Evolutionary conservation across 2,797 vertebrate species (phyloP).

Genomic region (Myotis daubentonii): DNA sequence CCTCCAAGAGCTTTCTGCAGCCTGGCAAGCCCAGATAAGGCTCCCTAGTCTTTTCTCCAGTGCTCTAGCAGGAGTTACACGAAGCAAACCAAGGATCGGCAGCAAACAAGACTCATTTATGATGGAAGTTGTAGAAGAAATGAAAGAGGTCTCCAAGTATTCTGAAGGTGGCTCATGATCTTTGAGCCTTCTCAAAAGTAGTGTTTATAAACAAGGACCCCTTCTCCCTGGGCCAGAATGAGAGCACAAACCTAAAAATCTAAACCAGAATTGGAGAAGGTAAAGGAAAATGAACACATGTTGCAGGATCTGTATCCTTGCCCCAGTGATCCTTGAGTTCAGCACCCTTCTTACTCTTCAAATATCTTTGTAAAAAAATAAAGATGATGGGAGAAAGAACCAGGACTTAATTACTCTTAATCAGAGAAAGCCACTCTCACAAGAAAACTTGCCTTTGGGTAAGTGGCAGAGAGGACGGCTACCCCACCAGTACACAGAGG

Average conservation of each 20-base stretch:
- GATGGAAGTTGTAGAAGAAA: not conserved
- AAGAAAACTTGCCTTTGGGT: constrained; percentile 48
- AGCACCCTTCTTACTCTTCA: not conserved
- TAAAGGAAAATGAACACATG: not conserved
- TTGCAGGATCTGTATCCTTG: not conserved
- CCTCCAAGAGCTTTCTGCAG: not conserved
- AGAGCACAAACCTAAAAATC: not conserved
- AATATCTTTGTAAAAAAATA: constrained; percentile 1
- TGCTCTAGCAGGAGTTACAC: not conserved
- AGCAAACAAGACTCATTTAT: not conserved
- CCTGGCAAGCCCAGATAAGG: not conserved
- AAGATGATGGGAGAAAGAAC: not conserved
- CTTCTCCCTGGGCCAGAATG: not conserved
- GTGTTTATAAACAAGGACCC: not conserved
- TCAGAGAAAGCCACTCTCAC: constrained; percentile 18
- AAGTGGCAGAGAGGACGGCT: constrained; percentile 29
- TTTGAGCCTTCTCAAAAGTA: constrained; percentile 39
- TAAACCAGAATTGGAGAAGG: not conserved
- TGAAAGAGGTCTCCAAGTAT: not conserved
- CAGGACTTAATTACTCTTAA: constrained; percentile 12
- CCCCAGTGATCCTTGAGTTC: not conserved
- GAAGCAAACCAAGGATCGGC: constrained; percentile 8
- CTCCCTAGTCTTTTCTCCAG: not conserved
- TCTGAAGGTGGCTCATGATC: not conserved
- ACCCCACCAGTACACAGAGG: not conserved